These are phyloP conservation scores for Sarcophaga variegata DNA, from an alignment of 2,888 invertebrate genomes.

Conservation along the genomic window DNA sequence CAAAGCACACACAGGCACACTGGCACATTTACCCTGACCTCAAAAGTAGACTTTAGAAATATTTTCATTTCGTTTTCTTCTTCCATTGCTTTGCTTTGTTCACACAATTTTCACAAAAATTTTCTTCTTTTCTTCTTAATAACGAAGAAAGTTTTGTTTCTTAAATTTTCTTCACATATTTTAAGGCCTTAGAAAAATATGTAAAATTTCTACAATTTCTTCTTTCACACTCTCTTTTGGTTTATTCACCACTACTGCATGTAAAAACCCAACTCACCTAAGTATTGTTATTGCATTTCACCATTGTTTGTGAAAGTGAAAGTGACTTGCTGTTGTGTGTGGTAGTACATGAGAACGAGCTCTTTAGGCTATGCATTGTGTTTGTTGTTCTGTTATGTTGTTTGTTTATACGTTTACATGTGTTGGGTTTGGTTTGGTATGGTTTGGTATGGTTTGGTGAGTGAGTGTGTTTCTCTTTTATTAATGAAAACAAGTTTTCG, in stretches of 20 bases:
- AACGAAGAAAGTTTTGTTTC: constrained; percentile 52
- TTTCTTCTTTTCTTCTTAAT: constrained; percentile 32
- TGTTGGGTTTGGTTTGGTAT: constrained; percentile 1
- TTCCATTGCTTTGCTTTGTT: constrained; percentile 23
- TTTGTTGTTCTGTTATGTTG: constrained; percentile 32
- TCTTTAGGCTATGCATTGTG: not conserved
- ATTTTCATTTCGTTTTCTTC: constrained; percentile 28
- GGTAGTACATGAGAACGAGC: not conserved
- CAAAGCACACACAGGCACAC: not conserved
- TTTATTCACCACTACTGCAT: constrained; percentile 1
- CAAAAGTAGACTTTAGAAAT: constrained; percentile 59
- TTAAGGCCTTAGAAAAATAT: constrained; percentile 50
- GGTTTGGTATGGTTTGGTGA: not conserved
- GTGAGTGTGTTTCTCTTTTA: constrained; percentile 10
- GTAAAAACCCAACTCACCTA: not conserved
- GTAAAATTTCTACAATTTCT: constrained; percentile 46
- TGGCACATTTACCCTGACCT: constrained; percentile 26
- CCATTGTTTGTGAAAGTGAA: constrained; percentile 56
- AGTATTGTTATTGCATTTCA: constrained; percentile 43
- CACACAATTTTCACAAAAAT: not conserved
- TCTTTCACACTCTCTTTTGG: constrained; percentile 29
- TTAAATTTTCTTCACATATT: constrained; percentile 58
- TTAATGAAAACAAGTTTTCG: constrained; percentile 44
- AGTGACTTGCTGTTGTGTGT: constrained; percentile 37
- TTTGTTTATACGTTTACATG: constrained; percentile 17